Evolutionary conservation across 92 coral and sea anemone genomes (phyloP).

Genomic region (Nematostella vectensis): DNA sequence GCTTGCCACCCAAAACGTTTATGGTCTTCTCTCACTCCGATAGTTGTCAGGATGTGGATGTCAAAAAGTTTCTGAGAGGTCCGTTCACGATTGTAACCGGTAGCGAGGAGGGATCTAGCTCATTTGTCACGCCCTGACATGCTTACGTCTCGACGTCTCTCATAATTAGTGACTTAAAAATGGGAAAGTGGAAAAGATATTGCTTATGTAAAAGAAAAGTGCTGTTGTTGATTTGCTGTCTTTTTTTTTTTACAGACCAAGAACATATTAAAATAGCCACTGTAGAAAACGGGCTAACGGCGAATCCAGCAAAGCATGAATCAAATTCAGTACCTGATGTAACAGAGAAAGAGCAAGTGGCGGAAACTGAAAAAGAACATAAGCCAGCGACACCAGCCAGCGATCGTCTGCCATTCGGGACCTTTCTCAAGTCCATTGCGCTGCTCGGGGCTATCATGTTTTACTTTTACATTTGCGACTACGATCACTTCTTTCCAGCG

Average conservation of each 20-base stretch:
- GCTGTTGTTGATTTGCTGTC: too few species aligned
- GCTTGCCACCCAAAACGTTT: too few species aligned
- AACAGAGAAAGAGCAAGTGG: not conserved
- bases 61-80: too few species aligned
- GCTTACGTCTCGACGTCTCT: too few species aligned
- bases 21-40: too few species aligned
- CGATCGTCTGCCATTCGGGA: slow-evolving; percentile 14
- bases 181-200: too few species aligned
- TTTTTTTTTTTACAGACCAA: not conserved
- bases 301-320: not conserved
- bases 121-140: too few species aligned
- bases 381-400: not conserved
- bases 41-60: too few species aligned
- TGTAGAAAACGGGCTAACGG: slow-evolving; percentile 3
- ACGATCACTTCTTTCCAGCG: slow-evolving; percentile 72
- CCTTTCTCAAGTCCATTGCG: slow-evolving; percentile 33
- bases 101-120: too few species aligned
- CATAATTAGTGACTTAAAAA: not conserved
- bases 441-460: slow-evolving; percentile 56
- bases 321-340: not conserved
- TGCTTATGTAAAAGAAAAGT: too few species aligned
- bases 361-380: too few species aligned
- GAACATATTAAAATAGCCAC: not conserved
- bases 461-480: slow-evolving; percentile 63
- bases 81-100: too few species aligned